Evolutionary conservation across 2,113 vertebrate species (phyloP).

Genomic region (Zosterops borbonicus): DNA sequence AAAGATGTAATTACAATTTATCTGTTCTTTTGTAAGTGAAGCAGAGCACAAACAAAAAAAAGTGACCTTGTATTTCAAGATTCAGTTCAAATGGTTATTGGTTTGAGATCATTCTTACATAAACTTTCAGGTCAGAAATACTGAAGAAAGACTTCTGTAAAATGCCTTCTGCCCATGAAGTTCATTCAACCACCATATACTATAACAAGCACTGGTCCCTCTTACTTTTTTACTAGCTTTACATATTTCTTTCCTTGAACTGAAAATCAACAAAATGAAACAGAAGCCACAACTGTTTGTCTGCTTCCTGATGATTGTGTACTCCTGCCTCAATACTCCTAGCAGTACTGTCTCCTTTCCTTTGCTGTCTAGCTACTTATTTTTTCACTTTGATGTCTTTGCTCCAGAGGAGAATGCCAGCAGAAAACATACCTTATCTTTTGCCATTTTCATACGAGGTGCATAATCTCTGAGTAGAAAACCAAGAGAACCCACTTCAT

Average conservation of each 20-base stretch:
- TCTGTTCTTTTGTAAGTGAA: not conserved
- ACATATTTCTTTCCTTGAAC: not conserved
- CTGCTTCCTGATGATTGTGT: not conserved
- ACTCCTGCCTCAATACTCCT: not conserved
- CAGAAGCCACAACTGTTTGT: not conserved
- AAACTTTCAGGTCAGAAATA: not conserved
- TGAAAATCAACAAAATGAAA: not conserved
- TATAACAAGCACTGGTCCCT: not conserved
- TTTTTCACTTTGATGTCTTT: not conserved
- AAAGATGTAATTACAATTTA: not conserved
- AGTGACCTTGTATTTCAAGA: not conserved
- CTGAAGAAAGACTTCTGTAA: not conserved
- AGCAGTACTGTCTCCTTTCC: not conserved
- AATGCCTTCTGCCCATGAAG: not conserved
- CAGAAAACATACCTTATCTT: slow-evolving; percentile 76
- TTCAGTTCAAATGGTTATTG: not conserved
- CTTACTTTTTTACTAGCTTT: not conserved
- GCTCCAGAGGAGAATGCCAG: not conserved
- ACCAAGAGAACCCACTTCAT: slow-evolving; percentile 79
- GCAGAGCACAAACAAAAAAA: not conserved
- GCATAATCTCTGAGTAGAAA: slow-evolving; percentile 79
- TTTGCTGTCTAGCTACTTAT: not conserved
- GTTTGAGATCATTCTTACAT: not conserved
- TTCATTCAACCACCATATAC: not conserved
- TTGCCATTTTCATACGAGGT: slow-evolving; percentile 72